Evolutionary conservation across 1,140 invertebrate genomes (phyloP), one percentile per base, ranked within the genome.

Genomic region (Triops cancriformis): DNA sequence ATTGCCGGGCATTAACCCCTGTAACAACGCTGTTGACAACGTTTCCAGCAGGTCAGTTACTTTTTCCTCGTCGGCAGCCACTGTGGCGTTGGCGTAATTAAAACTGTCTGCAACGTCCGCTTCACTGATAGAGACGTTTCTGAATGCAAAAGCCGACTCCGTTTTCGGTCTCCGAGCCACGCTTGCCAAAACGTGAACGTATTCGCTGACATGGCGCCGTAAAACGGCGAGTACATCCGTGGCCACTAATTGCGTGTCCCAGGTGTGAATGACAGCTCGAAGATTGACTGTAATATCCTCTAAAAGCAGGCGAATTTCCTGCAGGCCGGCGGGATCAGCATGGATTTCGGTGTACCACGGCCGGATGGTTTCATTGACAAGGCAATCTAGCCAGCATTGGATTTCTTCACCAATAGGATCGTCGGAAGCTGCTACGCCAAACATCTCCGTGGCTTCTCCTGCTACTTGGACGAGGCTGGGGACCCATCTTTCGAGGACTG

Each of bases 1-100:
- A 45, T 41, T 74, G 72, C 77, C 77, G n/a, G 77, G 77, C 27
- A 78, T 78, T 26, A 78, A 73, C 12, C 37, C 37, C n/a, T 45
- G 26, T 0, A 42, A 43, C 37, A 76, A 26, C 10, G 37, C 37
- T 12, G 74, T 42, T 26, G 74, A 76, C 18, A 64, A 14, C 74
- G 37, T 43, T 26, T 76, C 26, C n/a, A 43, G 26, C 14, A 76
- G 37, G 27, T 76, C 37, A 10, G 26, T 18, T 7, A 43, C 18
- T 42, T 43, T 27, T 26, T 27, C 12, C 26, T 26, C 7, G 26
- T 3, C 74, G 9, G 10, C 73, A 26, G 43, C 74, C 77, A 73
- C 42, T 7, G 74, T 26, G 23, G 73, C 72, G 74, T 78, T 73
- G 7, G 27, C 12, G 73, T 74, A 76, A 41, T 43, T 42, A 26